A percentile compares a stretch with the other conserved stretches of the same genome.
Evolutionary conservation across 2,113 vertebrate species (phyloP).

Genomic region (Opisthocomus hoazin): DNA sequence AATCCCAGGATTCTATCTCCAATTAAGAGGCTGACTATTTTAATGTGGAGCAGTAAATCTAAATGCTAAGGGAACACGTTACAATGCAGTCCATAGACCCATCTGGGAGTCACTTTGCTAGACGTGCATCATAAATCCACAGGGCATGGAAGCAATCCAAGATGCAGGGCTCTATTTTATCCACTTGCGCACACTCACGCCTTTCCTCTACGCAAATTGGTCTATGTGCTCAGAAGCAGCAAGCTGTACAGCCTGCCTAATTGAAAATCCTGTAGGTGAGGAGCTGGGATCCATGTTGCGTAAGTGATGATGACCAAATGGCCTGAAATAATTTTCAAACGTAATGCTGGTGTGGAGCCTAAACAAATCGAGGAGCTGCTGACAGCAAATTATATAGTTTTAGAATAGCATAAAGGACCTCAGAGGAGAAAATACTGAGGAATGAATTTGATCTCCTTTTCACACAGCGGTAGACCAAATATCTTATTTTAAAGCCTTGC

Average conservation of each 20-base stretch:
- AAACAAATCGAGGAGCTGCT: background rate
- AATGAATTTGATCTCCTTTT: background rate
- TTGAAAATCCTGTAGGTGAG: background rate
- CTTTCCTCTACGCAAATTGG: background rate
- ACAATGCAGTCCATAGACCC: background rate
- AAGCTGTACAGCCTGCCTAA: background rate
- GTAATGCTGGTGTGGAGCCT: background rate
- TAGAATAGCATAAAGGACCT: background rate
- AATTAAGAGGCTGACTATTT: background rate
- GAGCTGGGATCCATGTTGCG: background rate
- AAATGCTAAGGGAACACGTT: background rate
- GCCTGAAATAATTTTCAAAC: background rate
- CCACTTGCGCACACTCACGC: background rate
- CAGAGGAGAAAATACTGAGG: background rate
- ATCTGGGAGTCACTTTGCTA: background rate
- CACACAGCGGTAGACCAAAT: background rate
- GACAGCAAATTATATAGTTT: constrained; percentile 1
- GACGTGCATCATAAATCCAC: background rate
- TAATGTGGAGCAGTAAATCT: background rate
- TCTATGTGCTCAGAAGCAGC: background rate
- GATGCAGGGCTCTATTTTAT: background rate
- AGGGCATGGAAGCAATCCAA: background rate
- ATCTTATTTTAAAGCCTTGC: background rate
- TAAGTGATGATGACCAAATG: background rate
- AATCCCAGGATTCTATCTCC: constrained; percentile 5